phyloP scores from a whole-genome alignment of 2,113 vertebrate species.

The Lucifuga dentata region DNA sequence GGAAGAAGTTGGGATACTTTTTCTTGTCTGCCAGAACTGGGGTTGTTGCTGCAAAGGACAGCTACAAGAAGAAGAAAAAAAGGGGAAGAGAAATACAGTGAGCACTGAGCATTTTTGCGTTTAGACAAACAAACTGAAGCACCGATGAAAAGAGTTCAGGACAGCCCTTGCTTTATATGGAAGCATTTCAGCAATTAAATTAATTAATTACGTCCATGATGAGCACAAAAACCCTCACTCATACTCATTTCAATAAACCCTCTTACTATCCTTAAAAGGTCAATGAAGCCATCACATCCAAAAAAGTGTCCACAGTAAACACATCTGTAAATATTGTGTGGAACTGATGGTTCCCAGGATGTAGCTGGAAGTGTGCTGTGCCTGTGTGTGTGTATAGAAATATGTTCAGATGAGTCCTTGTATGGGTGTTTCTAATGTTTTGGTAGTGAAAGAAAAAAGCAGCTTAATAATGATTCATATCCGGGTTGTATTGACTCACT shows the following conservation, averaged over 20 bases:
- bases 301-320: conserved; percentile 35
- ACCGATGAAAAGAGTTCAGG: conserved; percentile 1
- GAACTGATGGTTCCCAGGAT: conserved; percentile 39
- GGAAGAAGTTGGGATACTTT: conserved; percentile 99
- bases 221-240: conserved; percentile 3
- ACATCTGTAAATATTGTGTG: conserved; percentile 45
- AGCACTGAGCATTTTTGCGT: not conserved
- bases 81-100: conserved; percentile 22
- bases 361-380: conserved; percentile 18
- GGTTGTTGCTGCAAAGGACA: conserved; percentile 97
- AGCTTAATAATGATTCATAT: conserved; percentile 39
- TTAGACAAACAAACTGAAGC: not conserved
- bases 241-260: too few relatives aligned
- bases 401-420: not conserved
- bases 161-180: conserved; percentile 5
- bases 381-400: not conserved
- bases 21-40: conserved; percentile 98
- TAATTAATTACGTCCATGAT: not conserved
- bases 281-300: conserved; percentile 42
- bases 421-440: conserved; percentile 7
- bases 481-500: not conserved
- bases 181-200: conserved; percentile 21
- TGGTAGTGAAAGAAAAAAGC: conserved; percentile 26
- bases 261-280: conserved; percentile 63
- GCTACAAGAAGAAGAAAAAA: conserved; percentile 84